These are phyloP conservation scores for Ceratina calcarata DNA, from an alignment of 1,140 invertebrate species.

Conservation along the genomic window DNA sequence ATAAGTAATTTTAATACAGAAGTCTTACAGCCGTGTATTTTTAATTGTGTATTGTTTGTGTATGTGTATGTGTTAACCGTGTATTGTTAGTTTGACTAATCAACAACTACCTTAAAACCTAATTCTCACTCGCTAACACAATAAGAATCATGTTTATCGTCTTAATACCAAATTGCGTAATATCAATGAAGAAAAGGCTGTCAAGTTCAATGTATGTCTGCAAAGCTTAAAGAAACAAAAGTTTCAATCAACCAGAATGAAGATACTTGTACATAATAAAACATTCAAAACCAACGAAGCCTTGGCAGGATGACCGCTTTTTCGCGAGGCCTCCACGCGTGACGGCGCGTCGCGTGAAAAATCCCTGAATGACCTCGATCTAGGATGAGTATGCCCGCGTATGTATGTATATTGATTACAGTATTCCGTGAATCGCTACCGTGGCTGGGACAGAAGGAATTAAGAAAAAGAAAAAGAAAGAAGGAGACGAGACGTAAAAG, in stretches of 20 bases:
- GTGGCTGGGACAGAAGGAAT: not conserved
- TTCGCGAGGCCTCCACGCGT: constrained; percentile 26
- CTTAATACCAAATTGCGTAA: no score
- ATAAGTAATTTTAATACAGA: no score
- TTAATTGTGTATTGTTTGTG: no score
- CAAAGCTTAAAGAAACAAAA: no score
- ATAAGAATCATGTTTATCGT: no score
- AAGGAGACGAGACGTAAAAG: not conserved
- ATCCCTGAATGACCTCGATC: constrained; percentile 51
- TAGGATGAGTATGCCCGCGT: not conserved
- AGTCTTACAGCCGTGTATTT: no score
- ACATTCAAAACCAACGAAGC: not conserved
- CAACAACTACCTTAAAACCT: no score
- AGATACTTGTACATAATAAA: not conserved
- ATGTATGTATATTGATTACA: constrained; percentile 45
- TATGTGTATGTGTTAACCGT: no score
- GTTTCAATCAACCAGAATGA: not conserved
- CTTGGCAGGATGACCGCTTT: not conserved
- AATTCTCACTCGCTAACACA: no score
- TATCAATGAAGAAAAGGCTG: no score
- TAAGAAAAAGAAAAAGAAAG: not conserved
- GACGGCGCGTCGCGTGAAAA: constrained; percentile 1
- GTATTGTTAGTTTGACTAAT: no score
- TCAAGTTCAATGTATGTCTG: no score
- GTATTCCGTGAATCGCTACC: constrained; percentile 29